Percentiles rank a stretch among this genome's conserved stretches.
phyloP scores from a whole-genome alignment of 92 coral and sea anemone species.

The Bergia sp. region DNA sequence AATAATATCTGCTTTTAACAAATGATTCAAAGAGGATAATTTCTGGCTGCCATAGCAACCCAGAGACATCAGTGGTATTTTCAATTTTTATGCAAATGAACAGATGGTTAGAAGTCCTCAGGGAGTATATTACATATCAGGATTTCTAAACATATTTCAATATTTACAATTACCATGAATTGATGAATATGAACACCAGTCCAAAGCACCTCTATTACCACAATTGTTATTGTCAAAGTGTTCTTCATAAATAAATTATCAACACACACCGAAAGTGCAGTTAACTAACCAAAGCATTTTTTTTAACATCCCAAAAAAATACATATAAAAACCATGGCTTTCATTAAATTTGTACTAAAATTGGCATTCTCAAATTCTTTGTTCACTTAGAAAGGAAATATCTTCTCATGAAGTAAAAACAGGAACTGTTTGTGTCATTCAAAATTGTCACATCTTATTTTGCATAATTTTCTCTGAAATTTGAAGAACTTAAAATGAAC shows the following conservation, averaged over 20 bases:
- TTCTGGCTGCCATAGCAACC: conserved; percentile 55
- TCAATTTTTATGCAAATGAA: conserved; percentile 79
- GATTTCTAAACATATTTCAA: conserved; percentile 77
- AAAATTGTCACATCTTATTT: neutral
- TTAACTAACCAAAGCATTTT: neutral
- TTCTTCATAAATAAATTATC: conserved; percentile 4
- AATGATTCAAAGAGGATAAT: conserved; percentile 34
- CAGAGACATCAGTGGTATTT: conserved; percentile 56
- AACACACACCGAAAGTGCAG: neutral
- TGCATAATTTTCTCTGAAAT: conserved; percentile 5
- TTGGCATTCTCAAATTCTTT: neutral
- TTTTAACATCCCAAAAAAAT: neutral
- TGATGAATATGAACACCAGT: conserved; percentile 72
- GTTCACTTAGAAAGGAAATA: conserved; percentile 14
- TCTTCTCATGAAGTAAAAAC: neutral
- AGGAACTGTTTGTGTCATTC: conserved; percentile 4
- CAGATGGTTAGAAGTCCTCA: conserved; percentile 73
- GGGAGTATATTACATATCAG: conserved; percentile 90
- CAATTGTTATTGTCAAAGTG: neutral
- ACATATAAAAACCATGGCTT: neutral
- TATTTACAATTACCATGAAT: conserved; percentile 78
- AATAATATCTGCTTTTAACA: conserved; percentile 47
- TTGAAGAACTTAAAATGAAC: neutral
- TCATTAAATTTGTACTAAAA: neutral
- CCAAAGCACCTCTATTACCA: neutral